These are phyloP conservation scores for Drymonia ruficornis DNA, from an alignment of 2,888 invertebrate species.

Conservation along the genomic window DNA sequence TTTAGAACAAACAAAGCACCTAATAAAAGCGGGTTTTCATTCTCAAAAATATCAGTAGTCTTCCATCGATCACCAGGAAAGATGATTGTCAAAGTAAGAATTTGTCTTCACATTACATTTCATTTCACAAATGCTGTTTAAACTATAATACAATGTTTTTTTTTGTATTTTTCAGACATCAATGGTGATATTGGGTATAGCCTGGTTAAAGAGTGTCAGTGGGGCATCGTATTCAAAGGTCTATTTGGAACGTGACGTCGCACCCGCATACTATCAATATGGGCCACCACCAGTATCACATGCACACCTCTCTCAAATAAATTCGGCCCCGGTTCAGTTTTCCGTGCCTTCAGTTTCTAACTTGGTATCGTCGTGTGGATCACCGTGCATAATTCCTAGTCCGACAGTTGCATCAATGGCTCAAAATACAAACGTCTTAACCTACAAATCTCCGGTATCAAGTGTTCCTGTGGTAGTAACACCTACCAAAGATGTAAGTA, in stretches of 20 bases:
- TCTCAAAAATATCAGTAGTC: conserved; percentile 75
- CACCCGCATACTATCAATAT: conserved; percentile 59
- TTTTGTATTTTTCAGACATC: conserved; percentile 54
- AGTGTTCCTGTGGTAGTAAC: conserved; percentile 58
- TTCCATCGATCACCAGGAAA: conserved; percentile 70
- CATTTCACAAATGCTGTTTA: conserved; percentile 4
- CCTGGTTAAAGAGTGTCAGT: conserved; percentile 40
- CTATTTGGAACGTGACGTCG: conserved; percentile 56
- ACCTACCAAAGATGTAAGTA: conserved; percentile 59
- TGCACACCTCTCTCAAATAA: conserved; percentile 54
- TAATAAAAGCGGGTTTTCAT: conserved; percentile 72
- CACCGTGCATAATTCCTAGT: conserved; percentile 64
- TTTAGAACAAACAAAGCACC: conserved; percentile 70
- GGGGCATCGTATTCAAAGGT: conserved; percentile 68
- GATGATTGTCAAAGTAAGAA: conserved; percentile 78
- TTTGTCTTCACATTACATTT: neutral
- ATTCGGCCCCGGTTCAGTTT: conserved; percentile 48
- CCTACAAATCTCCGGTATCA: conserved; percentile 53
- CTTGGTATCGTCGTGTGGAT: conserved; percentile 58
- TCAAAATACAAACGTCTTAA: conserved; percentile 52
- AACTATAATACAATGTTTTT: conserved; percentile 9
- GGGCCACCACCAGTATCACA: conserved; percentile 49
- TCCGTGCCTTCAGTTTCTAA: conserved; percentile 46
- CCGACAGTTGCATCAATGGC: conserved; percentile 45
- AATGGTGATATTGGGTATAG: conserved; percentile 41